Evolutionary conservation across 64 coral and sea anemone genomes (phyloP).

Genomic region (Montipora sp.): DNA sequence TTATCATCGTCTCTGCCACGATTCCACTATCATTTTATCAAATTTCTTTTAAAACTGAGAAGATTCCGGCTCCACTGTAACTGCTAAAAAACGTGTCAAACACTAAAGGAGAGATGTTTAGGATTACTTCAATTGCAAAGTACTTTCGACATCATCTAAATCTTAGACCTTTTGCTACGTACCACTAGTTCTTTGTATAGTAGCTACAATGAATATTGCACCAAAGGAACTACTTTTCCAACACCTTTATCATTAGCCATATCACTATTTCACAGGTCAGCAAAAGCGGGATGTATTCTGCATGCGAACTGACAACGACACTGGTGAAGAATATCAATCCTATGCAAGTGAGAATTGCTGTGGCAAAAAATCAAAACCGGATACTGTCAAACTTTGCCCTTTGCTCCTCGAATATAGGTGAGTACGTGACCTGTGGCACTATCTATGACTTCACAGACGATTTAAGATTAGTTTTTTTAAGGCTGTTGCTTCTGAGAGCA

Average conservation of each 20-base stretch:
- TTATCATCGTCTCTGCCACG: not conserved
- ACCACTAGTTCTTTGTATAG: too few relatives aligned
- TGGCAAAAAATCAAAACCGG: not conserved
- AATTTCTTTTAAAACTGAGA: not conserved
- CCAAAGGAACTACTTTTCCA: too few relatives aligned
- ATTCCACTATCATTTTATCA: not conserved
- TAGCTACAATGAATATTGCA: too few relatives aligned
- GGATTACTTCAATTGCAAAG: not conserved
- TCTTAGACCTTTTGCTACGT: too few relatives aligned
- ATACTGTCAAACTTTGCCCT: not conserved
- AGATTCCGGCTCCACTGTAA: too few relatives aligned
- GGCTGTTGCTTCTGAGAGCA: too few relatives aligned
- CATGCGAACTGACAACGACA: not conserved
- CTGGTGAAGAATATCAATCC: not conserved
- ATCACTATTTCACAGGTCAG: not conserved
- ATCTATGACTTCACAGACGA: too few relatives aligned
- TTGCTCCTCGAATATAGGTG: not conserved
- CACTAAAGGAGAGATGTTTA: too few relatives aligned
- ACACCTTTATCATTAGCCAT: too few relatives aligned
- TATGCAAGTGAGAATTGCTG: slow-evolving; percentile 9
- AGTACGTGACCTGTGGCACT: not conserved
- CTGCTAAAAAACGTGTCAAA: too few relatives aligned
- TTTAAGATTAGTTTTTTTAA: too few relatives aligned
- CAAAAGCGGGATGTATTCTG: slow-evolving; percentile 12
- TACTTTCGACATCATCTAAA: too few relatives aligned